Conservation (phyloP, 2,113 vertebrate species). For the Butorides virescens region DNA sequence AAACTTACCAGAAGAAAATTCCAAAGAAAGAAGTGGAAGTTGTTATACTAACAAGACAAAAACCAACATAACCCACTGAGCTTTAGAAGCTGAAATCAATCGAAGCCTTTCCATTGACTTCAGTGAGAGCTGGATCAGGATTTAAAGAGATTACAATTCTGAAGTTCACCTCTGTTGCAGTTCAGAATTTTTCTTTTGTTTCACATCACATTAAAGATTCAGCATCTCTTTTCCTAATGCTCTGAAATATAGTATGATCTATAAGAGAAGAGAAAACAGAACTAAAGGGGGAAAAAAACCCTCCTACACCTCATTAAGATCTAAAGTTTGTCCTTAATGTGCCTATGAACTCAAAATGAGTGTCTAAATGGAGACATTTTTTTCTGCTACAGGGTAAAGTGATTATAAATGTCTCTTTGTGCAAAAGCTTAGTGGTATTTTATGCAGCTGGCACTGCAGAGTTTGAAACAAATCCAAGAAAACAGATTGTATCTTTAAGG, state of each 20-base stretch:
- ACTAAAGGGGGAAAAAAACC: not conserved
- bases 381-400: constrained; percentile 45
- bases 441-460: constrained; percentile 52
- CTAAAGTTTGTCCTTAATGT: constrained; percentile 52
- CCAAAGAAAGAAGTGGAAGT: not conserved
- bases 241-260: constrained; percentile 13
- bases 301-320: constrained; percentile 56
- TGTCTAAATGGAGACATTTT: constrained; percentile 60
- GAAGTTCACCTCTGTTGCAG: not conserved
- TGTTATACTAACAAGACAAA: constrained; percentile 45
- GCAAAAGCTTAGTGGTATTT: constrained; percentile 43
- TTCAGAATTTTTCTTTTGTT: constrained; percentile 14
- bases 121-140: not conserved
- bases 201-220: constrained; percentile 43
- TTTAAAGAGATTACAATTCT: constrained; percentile 14
- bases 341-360: constrained; percentile 50
- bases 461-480: constrained; percentile 61
- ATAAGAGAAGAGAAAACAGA: constrained; percentile 19
- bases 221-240: constrained; percentile 11
- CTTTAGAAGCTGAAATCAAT: constrained; percentile 51
- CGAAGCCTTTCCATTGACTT: constrained; percentile 20
- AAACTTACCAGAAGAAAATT: not conserved
- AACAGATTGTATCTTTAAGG: constrained; percentile 61
- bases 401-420: constrained; percentile 65
- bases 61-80: constrained; percentile 48